A percentile compares a stretch with the other conserved stretches of the same genome.
Evolutionary conservation across 2,113 vertebrate genomes (phyloP).

Genomic region (Petrocephalus zakoni): DNA sequence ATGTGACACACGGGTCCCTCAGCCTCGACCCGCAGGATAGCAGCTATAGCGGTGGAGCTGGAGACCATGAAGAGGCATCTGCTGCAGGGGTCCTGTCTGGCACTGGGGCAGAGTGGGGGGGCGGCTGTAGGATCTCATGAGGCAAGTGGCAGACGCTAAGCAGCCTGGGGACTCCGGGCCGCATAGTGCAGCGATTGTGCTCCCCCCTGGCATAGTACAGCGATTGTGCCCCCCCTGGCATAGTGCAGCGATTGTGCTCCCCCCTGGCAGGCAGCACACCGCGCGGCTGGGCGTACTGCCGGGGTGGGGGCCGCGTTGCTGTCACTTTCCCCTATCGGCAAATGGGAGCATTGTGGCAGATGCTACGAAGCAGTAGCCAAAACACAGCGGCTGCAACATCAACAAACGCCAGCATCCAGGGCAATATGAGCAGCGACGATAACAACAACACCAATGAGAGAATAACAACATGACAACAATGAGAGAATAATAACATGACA

Average conservation of each 20-base stretch:
- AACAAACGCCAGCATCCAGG: background rate
- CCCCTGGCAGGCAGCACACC: background rate
- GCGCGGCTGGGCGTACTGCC: background rate
- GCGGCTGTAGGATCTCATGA: background rate
- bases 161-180: background rate
- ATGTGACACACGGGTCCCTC: background rate
- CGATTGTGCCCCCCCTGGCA: background rate
- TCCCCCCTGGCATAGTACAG: background rate
- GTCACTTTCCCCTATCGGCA: constrained; percentile 10
- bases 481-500: too few relatives aligned
- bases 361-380: background rate
- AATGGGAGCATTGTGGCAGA: background rate
- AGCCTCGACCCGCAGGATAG: background rate
- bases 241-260: too few relatives aligned
- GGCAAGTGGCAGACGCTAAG: background rate
- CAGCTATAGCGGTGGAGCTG: background rate
- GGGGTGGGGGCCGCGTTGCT: background rate
- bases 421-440: background rate
- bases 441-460: background rate
- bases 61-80: background rate
- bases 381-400: background rate
- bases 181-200: background rate
- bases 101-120: background rate
- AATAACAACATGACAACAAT: too few relatives aligned
- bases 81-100: background rate